phyloP scores from a whole-genome alignment of 2,113 vertebrate genomes.

The Procavia capensis region DNA sequence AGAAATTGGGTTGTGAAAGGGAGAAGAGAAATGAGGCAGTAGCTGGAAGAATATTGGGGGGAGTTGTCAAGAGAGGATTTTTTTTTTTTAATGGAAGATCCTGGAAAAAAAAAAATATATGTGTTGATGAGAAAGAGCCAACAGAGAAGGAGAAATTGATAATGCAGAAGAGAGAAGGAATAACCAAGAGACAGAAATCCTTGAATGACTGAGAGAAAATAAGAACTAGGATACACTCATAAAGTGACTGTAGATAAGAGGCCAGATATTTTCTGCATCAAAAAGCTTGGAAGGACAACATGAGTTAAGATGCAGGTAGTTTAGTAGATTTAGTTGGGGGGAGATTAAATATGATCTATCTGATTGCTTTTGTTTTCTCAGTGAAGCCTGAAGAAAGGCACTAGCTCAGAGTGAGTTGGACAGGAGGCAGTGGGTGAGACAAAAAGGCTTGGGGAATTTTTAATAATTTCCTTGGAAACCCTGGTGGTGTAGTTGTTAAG shows the following conservation, averaged over 20 bases:
- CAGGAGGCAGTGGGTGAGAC: not conserved
- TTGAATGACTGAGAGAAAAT: not conserved
- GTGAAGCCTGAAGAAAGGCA: not conserved
- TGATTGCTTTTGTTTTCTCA: not conserved
- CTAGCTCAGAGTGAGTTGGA: not conserved
- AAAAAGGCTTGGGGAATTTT: not conserved
- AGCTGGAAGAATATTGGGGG: not conserved
- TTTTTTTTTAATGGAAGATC: not conserved
- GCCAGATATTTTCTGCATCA: not conserved
- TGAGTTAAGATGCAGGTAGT: not conserved
- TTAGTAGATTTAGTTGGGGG: not conserved
- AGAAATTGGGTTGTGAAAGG: not conserved
- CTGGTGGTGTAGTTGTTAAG: too few species aligned
- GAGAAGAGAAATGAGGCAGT: not conserved
- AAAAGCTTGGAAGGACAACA: not conserved
- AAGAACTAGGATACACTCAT: too few species aligned
- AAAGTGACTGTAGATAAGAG: not conserved
- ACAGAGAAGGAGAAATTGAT: not conserved
- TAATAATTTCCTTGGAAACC: not conserved
- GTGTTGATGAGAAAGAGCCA: not conserved
- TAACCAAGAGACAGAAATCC: not conserved
- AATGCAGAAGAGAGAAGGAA: not conserved
- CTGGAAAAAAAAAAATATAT: not conserved
- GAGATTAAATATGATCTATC: not conserved
- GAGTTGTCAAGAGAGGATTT: not conserved